These are phyloP conservation scores for Lipophrys pholis DNA, from an alignment of 2,113 vertebrate species.

Conservation along the genomic window DNA sequence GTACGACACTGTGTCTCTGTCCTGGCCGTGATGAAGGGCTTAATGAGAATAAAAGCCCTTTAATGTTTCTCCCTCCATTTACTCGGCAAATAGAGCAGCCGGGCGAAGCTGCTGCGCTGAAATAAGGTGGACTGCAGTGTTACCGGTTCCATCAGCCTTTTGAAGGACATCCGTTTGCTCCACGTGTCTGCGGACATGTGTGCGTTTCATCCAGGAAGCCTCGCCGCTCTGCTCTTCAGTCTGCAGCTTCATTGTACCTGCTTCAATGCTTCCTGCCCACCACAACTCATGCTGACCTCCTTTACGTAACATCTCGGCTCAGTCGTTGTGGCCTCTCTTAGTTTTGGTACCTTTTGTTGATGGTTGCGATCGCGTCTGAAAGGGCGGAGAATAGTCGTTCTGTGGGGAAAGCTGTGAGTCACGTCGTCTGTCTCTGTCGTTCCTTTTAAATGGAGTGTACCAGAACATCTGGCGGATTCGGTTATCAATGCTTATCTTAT, in stretches of 20 bases:
- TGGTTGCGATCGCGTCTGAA: constrained; percentile 19
- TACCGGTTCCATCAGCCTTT: constrained; percentile 4
- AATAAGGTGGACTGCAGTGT: constrained; percentile 21
- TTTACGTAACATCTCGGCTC: constrained; percentile 34
- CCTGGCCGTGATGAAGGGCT: constrained; percentile 17
- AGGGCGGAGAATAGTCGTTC: constrained; percentile 10
- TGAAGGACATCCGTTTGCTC: constrained; percentile 24
- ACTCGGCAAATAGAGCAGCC: constrained; percentile 26
- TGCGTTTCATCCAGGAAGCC: constrained; percentile 14
- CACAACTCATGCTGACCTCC: constrained; percentile 24
- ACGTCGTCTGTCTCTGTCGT: constrained; percentile 14
- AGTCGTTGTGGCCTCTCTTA: constrained; percentile 7
- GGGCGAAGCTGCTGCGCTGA: constrained; percentile 29
- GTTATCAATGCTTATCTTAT: background rate
- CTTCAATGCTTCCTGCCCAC: constrained; percentile 35
- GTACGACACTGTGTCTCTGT: constrained; percentile 7
- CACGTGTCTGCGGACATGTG: constrained; percentile 13
- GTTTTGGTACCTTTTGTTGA: constrained; percentile 39
- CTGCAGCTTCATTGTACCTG: background rate
- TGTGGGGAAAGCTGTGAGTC: constrained; percentile 37
- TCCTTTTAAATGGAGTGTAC: constrained; percentile 1
- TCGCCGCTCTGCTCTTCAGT: constrained; percentile 12
- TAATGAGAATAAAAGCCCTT: constrained; percentile 41
- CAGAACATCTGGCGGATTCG: constrained; percentile 1
- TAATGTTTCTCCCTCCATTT: constrained; percentile 53